These are phyloP conservation scores for Athrips mouffetella DNA, from an alignment of 2,888 invertebrate genomes.

Conservation along the genomic window DNA sequence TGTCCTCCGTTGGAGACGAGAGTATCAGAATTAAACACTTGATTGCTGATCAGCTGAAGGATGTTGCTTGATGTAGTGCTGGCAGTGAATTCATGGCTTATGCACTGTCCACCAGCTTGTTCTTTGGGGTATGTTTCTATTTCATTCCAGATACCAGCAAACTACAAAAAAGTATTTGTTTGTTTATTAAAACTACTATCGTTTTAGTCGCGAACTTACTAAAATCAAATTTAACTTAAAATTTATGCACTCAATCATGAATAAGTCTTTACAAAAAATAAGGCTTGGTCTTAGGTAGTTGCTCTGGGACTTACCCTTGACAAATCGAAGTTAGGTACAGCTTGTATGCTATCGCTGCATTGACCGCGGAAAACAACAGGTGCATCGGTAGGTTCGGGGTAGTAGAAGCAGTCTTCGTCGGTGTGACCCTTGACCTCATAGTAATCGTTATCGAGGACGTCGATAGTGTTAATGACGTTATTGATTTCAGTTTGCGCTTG, in stretches of 20 bases:
- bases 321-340: constrained; percentile 40
- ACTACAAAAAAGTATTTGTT: constrained; percentile 42
- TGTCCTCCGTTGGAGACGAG: background rate
- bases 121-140: constrained; percentile 79
- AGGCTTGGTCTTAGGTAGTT: no score
- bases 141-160: constrained; percentile 75
- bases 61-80: background rate
- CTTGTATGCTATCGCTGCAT: constrained; percentile 40
- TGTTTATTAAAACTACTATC: no score
- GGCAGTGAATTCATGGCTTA: constrained; percentile 60
- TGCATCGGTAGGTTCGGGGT: constrained; percentile 58
- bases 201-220: no score
- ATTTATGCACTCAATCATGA: no score
- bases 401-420: constrained; percentile 55
- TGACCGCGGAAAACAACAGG: constrained; percentile 51
- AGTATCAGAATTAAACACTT: background rate
- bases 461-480: constrained; percentile 28
- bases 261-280: no score
- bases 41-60: background rate
- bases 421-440: constrained; percentile 36
- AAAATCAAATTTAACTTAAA: no score
- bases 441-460: constrained; percentile 41
- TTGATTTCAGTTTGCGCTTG: constrained; percentile 33
- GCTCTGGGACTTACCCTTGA: constrained; percentile 38
- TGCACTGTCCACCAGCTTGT: constrained; percentile 79